Evolutionary conservation across 2,888 invertebrate genomes (phyloP), one percentile per base, ranked within the genome.

Genomic region (Apamea epomidion): DNA sequence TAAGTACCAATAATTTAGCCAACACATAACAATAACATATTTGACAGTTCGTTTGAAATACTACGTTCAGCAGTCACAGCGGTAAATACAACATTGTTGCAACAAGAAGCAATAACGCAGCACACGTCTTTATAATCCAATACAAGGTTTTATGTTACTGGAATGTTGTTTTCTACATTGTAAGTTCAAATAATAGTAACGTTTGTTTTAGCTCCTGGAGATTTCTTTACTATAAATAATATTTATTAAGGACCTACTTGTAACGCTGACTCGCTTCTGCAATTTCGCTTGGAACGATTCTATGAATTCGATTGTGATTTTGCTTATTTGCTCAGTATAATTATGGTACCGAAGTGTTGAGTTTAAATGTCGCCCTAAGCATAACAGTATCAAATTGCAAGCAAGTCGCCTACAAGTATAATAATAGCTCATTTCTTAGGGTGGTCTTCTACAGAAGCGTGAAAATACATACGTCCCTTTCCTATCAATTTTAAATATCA

Each of bases 41-140:
- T 90, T 90, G 87, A 85, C 87, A 90, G 84, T 80, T 84, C 74
- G 69, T 88, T 87, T 81, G 80, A 86, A 89, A 84, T 79, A 81
- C 82, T 74, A 65, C 72, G 75, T 81, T 74, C 76, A 85, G 70
- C 78, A 85, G 81, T 83, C 80, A 67, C 78, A 82, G 83, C 75
- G 82, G 78, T 87, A 83, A 87, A 85, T 75, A 75, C 67, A 86
- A 90, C 89, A 87, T 76, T 89, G 89, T 90, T 80, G 82, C 78
- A 86, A 88, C 88, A 80, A 83, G 76, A 80, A 86, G 86, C 82
- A 85, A 89, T 89, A 89, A 85, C 82, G 77, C 64, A 69, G 81
- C 80, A 78, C 76, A 80, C 90, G 89, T 87, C 89, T 90, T 89
- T 90, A 89, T 89, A 90, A 89, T 90, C 89, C 87, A 86, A 86